Base-by-base conservation (phyloP, 2,797 vertebrate genomes). In the Carcharodon carcharias region DNA sequence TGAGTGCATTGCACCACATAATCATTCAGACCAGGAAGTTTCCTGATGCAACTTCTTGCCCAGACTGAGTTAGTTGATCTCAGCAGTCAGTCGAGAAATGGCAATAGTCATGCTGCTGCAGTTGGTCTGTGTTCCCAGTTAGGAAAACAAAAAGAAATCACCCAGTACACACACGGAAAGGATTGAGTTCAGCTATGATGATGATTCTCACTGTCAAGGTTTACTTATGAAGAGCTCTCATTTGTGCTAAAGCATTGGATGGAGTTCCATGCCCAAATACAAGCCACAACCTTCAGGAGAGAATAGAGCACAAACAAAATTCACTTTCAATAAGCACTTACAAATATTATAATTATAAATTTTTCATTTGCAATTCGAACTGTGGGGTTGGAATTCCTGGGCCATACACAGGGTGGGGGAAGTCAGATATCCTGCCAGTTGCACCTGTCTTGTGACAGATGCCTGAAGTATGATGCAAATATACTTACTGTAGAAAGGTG, bases 21-120 rank as follows among this genome's bases (percentile, higher is more conserved):
- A 40, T 16, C n/a, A 26, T 40, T 92, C 91, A 93, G 16, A 93
- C 63, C 61, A 26, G 61, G 61, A 65, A 45, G 91, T 45, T 93
- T 93, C 91, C 91, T 26, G 63, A 14, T 93, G 91, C 23, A 93
- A 67, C 45, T 91, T 65, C n/a, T 93, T 45, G n/a, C 8, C 23
- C 91, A 93, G 91, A 93, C 63, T 93, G 61, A 93, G 63, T 93
- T 67, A 67, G 91, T n/a, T 93, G 91, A 93, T 93, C 63, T 65
- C 61, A 67, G n/a, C 40, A 67, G 91, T 28, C 23, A 26, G 18
- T 45, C 2, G 9, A 21, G 63, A 93, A 9, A 93, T 50, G 45
- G 45, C 82, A 85, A 23, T 50, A 1, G 82, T 85, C 21, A 26
- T 93, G 21, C 14, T 65, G 58, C 61, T 65, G 91, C 61, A 23